A percentile compares a stretch with the other conserved stretches of the same genome.
Evolutionary conservation across 2,888 invertebrate genomes (phyloP).

Genomic region (Limnephilus lunatus): DNA sequence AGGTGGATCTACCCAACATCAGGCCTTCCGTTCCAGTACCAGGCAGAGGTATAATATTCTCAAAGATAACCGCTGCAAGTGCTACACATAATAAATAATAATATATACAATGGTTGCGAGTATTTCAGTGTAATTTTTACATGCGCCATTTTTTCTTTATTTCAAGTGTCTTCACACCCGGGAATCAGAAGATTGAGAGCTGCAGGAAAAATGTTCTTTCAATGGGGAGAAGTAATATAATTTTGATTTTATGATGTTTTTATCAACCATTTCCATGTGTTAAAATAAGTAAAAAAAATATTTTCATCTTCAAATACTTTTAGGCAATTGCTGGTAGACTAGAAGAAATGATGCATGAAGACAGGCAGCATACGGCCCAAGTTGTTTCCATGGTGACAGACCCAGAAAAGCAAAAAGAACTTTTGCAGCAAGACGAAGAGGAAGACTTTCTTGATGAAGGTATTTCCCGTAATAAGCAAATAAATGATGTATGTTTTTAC

Average conservation of each 20-base stretch:
- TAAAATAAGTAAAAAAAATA: not conserved
- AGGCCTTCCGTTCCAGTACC: conserved; percentile 81
- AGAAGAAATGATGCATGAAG: conserved; percentile 92
- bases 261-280: not conserved
- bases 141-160: not conserved
- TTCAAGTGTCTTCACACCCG: conserved; percentile 73
- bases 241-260: not conserved
- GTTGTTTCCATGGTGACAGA: conserved; percentile 84
- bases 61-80: not conserved
- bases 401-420: conserved; percentile 87
- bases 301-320: not conserved
- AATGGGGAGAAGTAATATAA: conserved; percentile 91
- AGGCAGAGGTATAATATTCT: conserved; percentile 61
- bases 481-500: conserved; percentile 9
- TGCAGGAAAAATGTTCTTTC: conserved; percentile 98
- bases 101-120: no score
- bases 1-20: conserved; percentile 81
- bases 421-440: conserved; percentile 91
- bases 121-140: not conserved
- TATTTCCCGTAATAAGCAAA: conserved; percentile 68
- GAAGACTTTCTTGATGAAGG: conserved; percentile 99
- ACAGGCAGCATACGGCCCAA: conserved; percentile 84
- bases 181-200: conserved; percentile 79
- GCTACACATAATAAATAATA: not conserved
- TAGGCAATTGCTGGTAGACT: conserved; percentile 90